Conservation (phyloP, 64 coral and sea anemone genomes). For the Montipora efflorescens region DNA sequence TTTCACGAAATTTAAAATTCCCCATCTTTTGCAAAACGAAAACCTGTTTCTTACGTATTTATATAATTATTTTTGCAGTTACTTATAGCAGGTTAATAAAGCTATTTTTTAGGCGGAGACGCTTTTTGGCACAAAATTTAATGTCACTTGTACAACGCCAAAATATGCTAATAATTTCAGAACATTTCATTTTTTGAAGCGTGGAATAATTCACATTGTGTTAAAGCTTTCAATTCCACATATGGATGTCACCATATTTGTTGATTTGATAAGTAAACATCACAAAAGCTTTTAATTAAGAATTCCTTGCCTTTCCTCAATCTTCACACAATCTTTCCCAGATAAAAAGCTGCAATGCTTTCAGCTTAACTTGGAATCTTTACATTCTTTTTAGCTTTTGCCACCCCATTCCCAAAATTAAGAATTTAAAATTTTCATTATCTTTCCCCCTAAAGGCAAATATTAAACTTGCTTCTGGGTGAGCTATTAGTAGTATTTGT, state of each 20-base stretch:
- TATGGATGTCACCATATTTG: not conserved
- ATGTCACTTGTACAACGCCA: not conserved
- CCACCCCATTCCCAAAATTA: too few relatives aligned
- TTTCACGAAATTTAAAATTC: not conserved
- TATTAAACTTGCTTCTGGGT: too few relatives aligned
- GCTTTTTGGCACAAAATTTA: not conserved
- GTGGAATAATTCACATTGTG: not conserved
- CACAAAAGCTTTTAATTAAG: not conserved
- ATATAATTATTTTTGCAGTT: not conserved
- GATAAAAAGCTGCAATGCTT: too few relatives aligned
- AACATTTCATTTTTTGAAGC: not conserved
- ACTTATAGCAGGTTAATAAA: too few relatives aligned
- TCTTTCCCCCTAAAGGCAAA: too few relatives aligned
- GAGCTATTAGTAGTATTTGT: too few relatives aligned
- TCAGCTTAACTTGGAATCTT: too few relatives aligned
- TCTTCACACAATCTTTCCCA: not conserved
- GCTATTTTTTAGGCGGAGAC: too few relatives aligned
- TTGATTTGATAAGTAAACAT: not conserved
- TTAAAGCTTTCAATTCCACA: not conserved
- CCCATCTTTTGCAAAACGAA: not conserved
- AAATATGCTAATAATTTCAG: not conserved
- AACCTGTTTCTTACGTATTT: not conserved
- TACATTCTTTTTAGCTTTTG: too few relatives aligned
- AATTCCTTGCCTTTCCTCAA: not conserved
- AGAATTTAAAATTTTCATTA: too few relatives aligned